Base-by-base conservation (phyloP, 2,888 invertebrate species). In the Monopis laevigella region DNA sequence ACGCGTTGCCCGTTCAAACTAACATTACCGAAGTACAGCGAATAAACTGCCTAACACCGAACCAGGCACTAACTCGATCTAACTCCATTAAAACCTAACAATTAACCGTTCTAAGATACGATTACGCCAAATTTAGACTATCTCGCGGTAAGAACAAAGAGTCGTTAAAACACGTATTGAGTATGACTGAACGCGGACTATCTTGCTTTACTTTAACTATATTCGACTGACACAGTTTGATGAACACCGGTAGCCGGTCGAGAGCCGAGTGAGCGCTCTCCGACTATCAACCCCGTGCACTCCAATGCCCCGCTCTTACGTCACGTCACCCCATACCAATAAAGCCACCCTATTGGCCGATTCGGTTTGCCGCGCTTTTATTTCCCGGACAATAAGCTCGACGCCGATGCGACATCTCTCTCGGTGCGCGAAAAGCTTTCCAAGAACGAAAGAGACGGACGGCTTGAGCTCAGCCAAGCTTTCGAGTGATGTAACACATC, bases 291-390 rank as follows among this genome's bases (percentile, higher is more conserved):
- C 77, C 78, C 78, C 67, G 65, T 58, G 65, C 56, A 55, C 56
- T 58, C 64, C 51, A 62, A 56, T 56, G 59, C 62, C 56, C 59
- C 52, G 51, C 58, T 56, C 64, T 72, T 72, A 73, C 78, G 74
- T 77, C 80, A 78, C 69, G 74, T 80, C 80, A 80, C 80, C 80
- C 80, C 75, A 80, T 69, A 62, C 55, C 2, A 56, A 62, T 53
- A 44, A 49, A 46, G 55, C 51, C 42, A 46, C 40, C 57, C 48
- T 43, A 75, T 72, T 73, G 72, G 73, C 49, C 46, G 44, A 53
- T 74, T 71, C 67, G 52, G 48, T 78, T 80, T 80, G 74, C 67
- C 80, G 80, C 78, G 78, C 78, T 80, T 80, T 80, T 53, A 55
- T 59, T 55, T 62, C 68, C 53, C 57, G 67, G 53, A 57, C 58